Conservation (phyloP, 2,888 invertebrate genomes). For the Platycnemis pennipes region DNA sequence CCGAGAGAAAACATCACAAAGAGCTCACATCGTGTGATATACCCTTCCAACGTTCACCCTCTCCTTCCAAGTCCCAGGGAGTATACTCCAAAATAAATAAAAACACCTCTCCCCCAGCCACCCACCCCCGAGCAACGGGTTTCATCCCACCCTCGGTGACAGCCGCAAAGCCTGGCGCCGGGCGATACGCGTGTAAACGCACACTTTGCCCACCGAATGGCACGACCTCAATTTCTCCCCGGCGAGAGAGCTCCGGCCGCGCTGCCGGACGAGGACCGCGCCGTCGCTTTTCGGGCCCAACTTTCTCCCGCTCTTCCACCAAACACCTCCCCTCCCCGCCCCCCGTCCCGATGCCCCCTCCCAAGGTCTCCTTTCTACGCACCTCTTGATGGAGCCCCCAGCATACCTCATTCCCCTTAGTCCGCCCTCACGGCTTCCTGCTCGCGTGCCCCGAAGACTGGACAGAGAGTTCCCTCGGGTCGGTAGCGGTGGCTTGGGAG, state of each 20-base stretch:
- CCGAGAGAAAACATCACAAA: too few species aligned
- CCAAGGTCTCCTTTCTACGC: slow-evolving; percentile 10
- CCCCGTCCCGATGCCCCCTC: background rate
- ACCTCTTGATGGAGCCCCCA: background rate
- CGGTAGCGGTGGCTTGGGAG: too few species aligned
- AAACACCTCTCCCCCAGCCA: background rate
- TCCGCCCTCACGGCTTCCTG: background rate
- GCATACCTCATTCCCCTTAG: background rate
- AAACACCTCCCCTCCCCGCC: background rate
- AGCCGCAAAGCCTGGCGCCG: background rate
- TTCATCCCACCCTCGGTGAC: background rate
- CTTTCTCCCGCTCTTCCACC: slow-evolving; percentile 39
- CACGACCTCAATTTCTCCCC: slow-evolving; percentile 55
- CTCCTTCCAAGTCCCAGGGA: background rate
- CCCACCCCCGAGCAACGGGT: background rate
- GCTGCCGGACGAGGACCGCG: background rate
- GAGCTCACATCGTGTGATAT: too few species aligned
- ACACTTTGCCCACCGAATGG: slow-evolving; percentile 15
- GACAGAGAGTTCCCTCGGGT: too few species aligned
- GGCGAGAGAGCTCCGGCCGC: slow-evolving; percentile 34
- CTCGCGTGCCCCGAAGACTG: too few species aligned
- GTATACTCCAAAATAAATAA: too few species aligned
- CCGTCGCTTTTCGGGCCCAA: slow-evolving; percentile 41
- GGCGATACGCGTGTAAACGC: background rate
- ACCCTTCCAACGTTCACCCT: background rate